phyloP scores from a whole-genome alignment of 2,888 invertebrate species.

The Papilio elwesi region DNA sequence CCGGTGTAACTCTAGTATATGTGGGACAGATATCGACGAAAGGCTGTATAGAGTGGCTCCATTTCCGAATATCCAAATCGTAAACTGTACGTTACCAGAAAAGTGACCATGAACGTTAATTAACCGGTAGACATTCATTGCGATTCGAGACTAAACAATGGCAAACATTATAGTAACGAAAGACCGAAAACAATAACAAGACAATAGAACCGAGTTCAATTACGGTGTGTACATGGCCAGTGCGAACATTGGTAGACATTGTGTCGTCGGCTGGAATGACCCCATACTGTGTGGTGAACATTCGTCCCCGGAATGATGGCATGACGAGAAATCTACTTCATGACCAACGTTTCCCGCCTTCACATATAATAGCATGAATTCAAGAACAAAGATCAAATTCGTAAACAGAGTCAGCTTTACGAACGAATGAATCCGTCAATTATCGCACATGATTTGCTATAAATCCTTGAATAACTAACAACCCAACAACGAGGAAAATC shows the following conservation, averaged over 20 bases:
- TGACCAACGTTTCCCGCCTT: too few relatives aligned
- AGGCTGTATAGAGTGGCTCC: background rate
- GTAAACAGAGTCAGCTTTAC: too few relatives aligned
- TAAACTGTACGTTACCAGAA: background rate
- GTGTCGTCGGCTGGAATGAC: constrained; percentile 2
- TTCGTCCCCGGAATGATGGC: background rate
- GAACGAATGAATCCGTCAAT: background rate
- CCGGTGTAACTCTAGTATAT: too few relatives aligned
- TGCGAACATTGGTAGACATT: constrained; percentile 1
- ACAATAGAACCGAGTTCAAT: background rate
- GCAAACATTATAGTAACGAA: background rate
- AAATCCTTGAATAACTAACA: background rate
- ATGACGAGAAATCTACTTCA: too few relatives aligned
- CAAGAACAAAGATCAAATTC: too few relatives aligned
- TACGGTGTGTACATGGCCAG: background rate
- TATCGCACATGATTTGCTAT: background rate
- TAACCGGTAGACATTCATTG: background rate
- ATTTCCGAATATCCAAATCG: background rate
- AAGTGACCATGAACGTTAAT: background rate
- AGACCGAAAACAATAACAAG: constrained; percentile 7
- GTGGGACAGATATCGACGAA: background rate
- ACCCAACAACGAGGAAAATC: constrained; percentile 14
- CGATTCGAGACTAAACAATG: background rate
- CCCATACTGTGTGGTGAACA: background rate
- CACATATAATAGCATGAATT: too few relatives aligned